phyloP scores from a whole-genome alignment of 2,797 vertebrate genomes.

The Amblyopsis hoosieri region DNA sequence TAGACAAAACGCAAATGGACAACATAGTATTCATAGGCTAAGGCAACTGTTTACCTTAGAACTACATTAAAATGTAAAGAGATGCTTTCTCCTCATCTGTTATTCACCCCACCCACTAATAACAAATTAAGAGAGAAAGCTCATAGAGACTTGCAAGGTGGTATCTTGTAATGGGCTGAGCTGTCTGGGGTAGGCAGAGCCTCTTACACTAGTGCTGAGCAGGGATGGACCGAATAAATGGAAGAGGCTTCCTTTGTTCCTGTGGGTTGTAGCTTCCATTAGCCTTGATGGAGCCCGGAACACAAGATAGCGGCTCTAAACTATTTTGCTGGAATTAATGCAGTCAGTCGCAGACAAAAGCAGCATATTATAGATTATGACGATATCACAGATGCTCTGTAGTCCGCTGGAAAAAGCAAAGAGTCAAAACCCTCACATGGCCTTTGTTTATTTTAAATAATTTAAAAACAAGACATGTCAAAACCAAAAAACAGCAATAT shows the following conservation, averaged over 20 bases:
- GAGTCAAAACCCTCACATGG: no score
- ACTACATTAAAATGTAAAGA: background rate
- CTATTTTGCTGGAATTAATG: constrained; percentile 66
- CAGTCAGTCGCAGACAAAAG: constrained; percentile 25
- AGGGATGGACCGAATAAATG: constrained; percentile 56
- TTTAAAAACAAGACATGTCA: background rate
- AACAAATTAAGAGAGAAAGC: constrained; percentile 9
- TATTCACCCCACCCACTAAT: constrained; percentile 8
- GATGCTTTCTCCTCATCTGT: background rate
- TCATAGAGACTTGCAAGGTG: constrained; percentile 21
- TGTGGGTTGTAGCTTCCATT: constrained; percentile 64
- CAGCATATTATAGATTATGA: constrained; percentile 30
- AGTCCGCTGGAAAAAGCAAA: background rate
- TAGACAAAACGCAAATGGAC: no score
- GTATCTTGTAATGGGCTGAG: constrained; percentile 28
- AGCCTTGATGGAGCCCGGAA: constrained; percentile 72
- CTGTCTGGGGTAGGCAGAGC: constrained; percentile 23
- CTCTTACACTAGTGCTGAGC: constrained; percentile 37
- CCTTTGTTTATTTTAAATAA: background rate
- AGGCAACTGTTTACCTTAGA: background rate
- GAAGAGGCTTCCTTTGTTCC: constrained; percentile 62
- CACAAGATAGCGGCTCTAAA: constrained; percentile 63
- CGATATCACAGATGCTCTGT: constrained; percentile 20
- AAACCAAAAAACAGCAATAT: background rate
- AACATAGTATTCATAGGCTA: no score